Evolutionary conservation across 2,888 invertebrate genomes (phyloP).

Genomic region (Agriopis marginaria): DNA sequence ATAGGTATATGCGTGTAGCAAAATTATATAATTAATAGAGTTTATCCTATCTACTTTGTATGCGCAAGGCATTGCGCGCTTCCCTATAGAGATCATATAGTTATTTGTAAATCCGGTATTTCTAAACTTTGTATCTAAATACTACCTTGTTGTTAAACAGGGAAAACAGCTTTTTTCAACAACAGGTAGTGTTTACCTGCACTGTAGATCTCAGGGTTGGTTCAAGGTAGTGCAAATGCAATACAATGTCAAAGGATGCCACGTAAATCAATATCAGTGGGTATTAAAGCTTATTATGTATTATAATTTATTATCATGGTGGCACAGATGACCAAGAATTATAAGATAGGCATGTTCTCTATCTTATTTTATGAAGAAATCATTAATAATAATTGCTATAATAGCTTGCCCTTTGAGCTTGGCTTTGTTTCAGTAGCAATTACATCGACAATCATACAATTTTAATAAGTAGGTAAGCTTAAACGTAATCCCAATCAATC

Average conservation of each 20-base stretch:
- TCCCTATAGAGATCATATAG: neutral
- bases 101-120: neutral
- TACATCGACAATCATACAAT: neutral
- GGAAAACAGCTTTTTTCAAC: constrained; percentile 24
- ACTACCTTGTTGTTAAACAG: constrained; percentile 3
- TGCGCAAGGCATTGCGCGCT: neutral
- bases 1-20: no score
- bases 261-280: constrained; percentile 9
- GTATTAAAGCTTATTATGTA: constrained; percentile 6
- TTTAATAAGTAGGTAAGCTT: neutral
- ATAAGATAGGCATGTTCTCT: neutral
- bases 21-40: no score
- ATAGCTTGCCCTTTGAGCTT: no score
- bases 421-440: neutral
- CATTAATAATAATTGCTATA: constrained; percentile 2
- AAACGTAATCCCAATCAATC: no score
- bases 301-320: constrained; percentile 5
- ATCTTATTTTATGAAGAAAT: constrained; percentile 2
- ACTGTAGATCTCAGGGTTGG: constrained; percentile 32
- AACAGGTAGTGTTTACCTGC: neutral
- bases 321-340: constrained; percentile 7
- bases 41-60: no score
- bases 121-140: constrained; percentile 5
- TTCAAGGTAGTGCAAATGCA: constrained; percentile 25
- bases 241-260: constrained; percentile 15